Conservation (phyloP, 2,113 vertebrate species). For the Asarcornis scutulata region DNA sequence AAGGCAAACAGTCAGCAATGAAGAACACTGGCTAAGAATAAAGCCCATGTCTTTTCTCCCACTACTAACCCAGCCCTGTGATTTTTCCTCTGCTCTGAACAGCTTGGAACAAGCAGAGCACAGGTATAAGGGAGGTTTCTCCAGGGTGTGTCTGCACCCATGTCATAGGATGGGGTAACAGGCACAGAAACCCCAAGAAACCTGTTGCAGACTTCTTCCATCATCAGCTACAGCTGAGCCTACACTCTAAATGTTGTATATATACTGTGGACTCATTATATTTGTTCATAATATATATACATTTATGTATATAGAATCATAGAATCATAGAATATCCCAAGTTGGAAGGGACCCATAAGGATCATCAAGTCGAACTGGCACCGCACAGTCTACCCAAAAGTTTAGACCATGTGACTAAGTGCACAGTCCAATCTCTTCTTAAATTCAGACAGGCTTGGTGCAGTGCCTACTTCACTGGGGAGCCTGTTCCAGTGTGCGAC, state of each 20-base stretch:
- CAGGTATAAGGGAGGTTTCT: background rate
- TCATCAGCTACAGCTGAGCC: background rate
- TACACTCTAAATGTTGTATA: background rate
- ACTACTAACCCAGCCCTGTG: fast-evolving
- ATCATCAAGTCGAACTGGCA: too few species aligned
- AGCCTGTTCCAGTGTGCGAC: too few species aligned
- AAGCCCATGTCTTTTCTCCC: background rate
- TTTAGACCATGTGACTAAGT: too few species aligned
- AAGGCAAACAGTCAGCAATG: background rate
- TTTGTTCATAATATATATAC: background rate
- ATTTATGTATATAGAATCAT: background rate
- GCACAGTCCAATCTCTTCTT: too few species aligned
- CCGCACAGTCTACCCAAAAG: too few species aligned
- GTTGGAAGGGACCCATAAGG: too few species aligned
- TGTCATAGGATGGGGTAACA: background rate
- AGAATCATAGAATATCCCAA: too few species aligned
- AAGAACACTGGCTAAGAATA: background rate
- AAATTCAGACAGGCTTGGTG: too few species aligned
- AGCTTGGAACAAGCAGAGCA: background rate
- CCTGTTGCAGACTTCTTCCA: background rate
- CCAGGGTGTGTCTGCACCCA: too few species aligned
- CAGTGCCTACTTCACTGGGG: too few species aligned
- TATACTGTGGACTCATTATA: background rate
- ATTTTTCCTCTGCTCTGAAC: background rate
- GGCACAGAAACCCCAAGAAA: background rate